These are phyloP conservation scores for Tipula vernalis DNA, from an alignment of 2,888 invertebrate genomes.

Conservation along the genomic window DNA sequence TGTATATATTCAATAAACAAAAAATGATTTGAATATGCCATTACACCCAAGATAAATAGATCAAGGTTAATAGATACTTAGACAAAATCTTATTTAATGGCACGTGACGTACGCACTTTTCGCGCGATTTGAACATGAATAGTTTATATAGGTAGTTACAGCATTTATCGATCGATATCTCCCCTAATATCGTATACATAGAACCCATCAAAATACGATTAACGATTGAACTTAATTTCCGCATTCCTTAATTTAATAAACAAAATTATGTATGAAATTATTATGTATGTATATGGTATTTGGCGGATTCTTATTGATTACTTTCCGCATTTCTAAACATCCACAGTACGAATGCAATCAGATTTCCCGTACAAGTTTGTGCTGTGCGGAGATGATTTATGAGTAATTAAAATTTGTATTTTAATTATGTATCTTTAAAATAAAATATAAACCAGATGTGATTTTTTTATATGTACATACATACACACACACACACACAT, in stretches of 20 bases:
- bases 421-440: background rate
- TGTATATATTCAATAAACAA: background rate
- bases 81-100: background rate
- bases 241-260: background rate
- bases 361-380: background rate
- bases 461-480: background rate
- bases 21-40: background rate
- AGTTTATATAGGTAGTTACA: background rate
- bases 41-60: background rate
- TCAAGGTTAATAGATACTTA: background rate
- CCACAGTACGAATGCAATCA: background rate
- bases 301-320: background rate
- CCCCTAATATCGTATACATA: background rate
- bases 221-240: background rate
- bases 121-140: background rate
- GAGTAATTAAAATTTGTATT: background rate
- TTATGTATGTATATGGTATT: too few species aligned
- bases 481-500: background rate
- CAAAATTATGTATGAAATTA: background rate
- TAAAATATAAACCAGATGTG: background rate
- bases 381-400: background rate
- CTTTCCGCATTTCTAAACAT: background rate
- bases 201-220: background rate
- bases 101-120: background rate
- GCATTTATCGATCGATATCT: background rate